Evolutionary conservation across 2,113 vertebrate genomes (phyloP), one percentile per base, ranked within the genome.

Genomic region (Nanorana parkeri): DNA sequence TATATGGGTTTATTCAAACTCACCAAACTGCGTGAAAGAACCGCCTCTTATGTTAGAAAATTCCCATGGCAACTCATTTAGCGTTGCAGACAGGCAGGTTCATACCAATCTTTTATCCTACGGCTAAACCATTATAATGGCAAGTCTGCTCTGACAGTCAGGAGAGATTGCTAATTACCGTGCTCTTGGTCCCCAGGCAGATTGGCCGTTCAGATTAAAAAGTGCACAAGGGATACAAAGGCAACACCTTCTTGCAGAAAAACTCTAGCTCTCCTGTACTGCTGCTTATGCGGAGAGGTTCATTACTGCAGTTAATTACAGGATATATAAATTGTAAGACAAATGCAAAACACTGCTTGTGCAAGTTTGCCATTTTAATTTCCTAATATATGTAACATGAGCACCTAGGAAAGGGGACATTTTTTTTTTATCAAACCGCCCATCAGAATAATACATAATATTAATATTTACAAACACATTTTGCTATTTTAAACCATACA

Each of bases 41-140:
- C 91, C 83, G 89, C 90, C 92, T 93, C 88, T 93, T 87, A 85
- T 89, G 89, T 91, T 92, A 87, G 86, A 92, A 93, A 93, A 94
- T 92, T 93, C 93, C 93, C 92, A 91, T 92, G 89, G 91, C 91
- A 94, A 92, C 91, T 93, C 89, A 90, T 91, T 92, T 90, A 89
- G 88, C 89, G 88, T 92, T 92, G 93, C 90, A 93, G 91, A 88
- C 88, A 89, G 88, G 91, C 88, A 89, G 88, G 86, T 86, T 89
- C 89, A 91, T 93, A 89, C 88, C 92, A 92, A 91, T 91, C 88
- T 94, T 24, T 94, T 89, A 92, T 92, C 91, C 91, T 87, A 83
- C 86, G 89, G 92, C 92, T 92, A 92, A 92, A 90, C 86, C 90
- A 90, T 89, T 89, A 93, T 91, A 93, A 93, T 91, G 88, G 90